Base-by-base conservation (phyloP, 2,888 invertebrate genomes). In the Seira ritae region DNA sequence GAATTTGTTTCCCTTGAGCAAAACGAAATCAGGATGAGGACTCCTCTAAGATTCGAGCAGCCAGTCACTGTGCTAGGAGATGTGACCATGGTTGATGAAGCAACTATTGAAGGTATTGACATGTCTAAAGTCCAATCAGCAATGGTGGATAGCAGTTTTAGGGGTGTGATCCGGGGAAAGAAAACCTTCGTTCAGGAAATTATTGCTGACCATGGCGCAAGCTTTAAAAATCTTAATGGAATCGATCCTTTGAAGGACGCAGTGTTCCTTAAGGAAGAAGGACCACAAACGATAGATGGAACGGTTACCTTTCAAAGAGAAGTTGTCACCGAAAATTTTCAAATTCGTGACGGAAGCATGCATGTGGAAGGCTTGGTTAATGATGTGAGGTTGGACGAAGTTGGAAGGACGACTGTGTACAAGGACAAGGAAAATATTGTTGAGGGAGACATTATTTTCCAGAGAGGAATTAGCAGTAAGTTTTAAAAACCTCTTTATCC, bases 321-420 rank as follows among this genome's bases (percentile, higher is more conserved):
- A 1, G 73, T 77, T 6, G 10, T 15, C 0, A 31, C 69, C 3
- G 31, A 75, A 10, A 15, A 42, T 1, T 10, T 85, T 24, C n/a
- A 3, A 0, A 55, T 71, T 6, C 19, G 75, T 17, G 75, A 65
- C 31, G 77, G 67, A 23, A 19, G 80, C 20, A 74, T 85, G 31
- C 15, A 20, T 2, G 77, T 85, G 8, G 12, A 15, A 6, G 85
- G 85, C 0, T 10, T 50, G 0, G 80, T 83, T 0, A 80, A 85
- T 55, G 73, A 66, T 6, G 15, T 66, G 2, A 71, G 83, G 23
- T 23, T 84, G 55, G 62, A 46, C 6, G 55, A 77, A 15, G 31
- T 86, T 1, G 70, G 42, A 2, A 42, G 66, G 15, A 85, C 73
- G 6, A 86, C 86, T 1, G 86, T 77, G 0, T 87, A 85, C 22